These are phyloP conservation scores for Gavia stellata DNA, from an alignment of 2,113 vertebrate species.

Conservation along the genomic window DNA sequence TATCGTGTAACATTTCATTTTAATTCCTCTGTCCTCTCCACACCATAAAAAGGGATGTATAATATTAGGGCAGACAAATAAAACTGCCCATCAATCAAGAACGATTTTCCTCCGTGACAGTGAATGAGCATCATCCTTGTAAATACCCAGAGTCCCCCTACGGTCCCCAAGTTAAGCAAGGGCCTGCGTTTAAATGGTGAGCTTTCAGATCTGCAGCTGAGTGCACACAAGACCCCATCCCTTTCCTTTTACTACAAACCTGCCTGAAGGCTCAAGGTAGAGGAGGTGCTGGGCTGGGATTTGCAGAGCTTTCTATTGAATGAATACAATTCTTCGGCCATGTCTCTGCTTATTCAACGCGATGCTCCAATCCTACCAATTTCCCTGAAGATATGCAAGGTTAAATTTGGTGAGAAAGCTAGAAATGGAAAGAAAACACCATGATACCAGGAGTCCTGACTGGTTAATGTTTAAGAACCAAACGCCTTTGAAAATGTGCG, in stretches of 20 bases:
- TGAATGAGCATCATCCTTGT: neutral
- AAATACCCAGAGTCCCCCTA: neutral
- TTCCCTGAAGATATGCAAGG: neutral
- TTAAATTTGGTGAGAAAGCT: neutral
- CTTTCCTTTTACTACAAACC: neutral
- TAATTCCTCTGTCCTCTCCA: neutral
- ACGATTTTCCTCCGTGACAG: accelerated
- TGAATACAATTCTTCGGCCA: accelerated
- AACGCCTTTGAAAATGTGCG: neutral
- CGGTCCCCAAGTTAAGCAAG: neutral
- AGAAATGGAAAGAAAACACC: neutral
- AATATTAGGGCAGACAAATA: neutral
- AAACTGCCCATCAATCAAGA: neutral
- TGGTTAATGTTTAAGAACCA: neutral
- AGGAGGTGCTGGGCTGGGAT: neutral
- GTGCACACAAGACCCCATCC: neutral
- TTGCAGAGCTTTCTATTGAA: neutral
- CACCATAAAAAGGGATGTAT: neutral
- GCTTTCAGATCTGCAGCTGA: neutral
- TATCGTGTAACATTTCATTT: neutral
- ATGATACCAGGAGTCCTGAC: neutral
- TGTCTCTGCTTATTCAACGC: accelerated
- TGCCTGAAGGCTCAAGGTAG: neutral
- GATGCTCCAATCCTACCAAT: neutral
- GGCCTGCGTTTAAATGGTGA: neutral